Evolutionary conservation across 2,888 invertebrate genomes (phyloP), one percentile per base, ranked within the genome.

Genomic region (Pristionchus japonicus): DNA sequence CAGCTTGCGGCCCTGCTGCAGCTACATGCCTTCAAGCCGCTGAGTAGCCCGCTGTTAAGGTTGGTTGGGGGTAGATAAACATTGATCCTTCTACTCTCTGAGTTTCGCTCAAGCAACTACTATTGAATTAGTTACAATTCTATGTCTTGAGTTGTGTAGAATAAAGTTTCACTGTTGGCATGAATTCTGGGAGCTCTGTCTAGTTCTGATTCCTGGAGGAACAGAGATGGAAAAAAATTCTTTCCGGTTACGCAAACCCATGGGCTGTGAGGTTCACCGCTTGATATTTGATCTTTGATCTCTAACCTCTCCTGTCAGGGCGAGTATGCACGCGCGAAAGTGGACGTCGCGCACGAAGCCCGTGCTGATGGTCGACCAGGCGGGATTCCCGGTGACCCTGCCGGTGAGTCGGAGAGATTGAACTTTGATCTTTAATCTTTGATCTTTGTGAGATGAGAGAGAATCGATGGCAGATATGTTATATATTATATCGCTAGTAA

Each of bases 341-440:
- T 34, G 74, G 43, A 43, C 47, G 17, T 34, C 40, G 9, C 49
- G 89, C 43, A 88, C 88, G 47, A 89, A 89, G 84, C 90, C 89
- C 15, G 89, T 88, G 47, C 89, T 88, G 27, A 86, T 90, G n/a
- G 43, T 92, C 23, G 91, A 92, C 70, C 43, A 70, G 47, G 88
- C 89, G 15, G 92, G 92, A n/a, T 87, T 90, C 27, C 90, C 90
- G 7, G 90, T 92, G 7, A 90, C 89, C 0, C 88, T 91, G n/a
- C 91, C 92, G 52, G 91, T 90, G 43, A 67, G 90, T 82, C 31
- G 20, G n/a, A n/a, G n/a, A n/a, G 49, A 17, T 7, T 61, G 61
- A 61, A 23, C 61, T 61, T 64, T 13, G 64, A 64, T 64, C 31
- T 64, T n/a, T 64, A 27, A 64, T 64, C 31, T 31, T 64, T 31